Evolutionary conservation across 2,888 invertebrate genomes (phyloP), one percentile per base, ranked within the genome.

Genomic region (Platyscelio sp.): DNA sequence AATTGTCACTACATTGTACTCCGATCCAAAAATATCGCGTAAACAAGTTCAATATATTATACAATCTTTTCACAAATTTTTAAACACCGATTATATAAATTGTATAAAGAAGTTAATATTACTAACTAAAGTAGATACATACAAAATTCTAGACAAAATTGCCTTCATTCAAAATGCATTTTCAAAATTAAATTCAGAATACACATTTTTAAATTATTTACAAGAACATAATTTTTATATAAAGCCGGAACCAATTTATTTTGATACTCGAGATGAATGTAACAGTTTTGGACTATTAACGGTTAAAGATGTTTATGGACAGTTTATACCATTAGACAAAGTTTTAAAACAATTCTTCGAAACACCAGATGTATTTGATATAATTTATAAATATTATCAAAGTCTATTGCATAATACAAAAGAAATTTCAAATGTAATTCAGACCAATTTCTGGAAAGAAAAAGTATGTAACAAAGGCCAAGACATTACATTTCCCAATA

Each of bases 81-180:
- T 70, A 70, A 70, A 70, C 29, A 56, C 27, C 27, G 40, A 70
- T 9, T 70, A 70, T 40, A 54, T 70, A 24, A 70, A 54, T 40
- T n/a, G 5, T 56, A 54, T 56, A 24, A 70, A 54, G 26, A 38
- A 15, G 11, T 33, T 29, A 22, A 56, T 51, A 20, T 18, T 18
- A 1, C 15, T 7, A 26, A 38, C 38, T 26, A 20, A 40, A 22
- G 26, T 56, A 54, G 40, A 38, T 13, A 56, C 54, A 40, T 15
- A 70, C n/a, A n/a, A 24, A 3, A 70, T 70, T 13, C 24, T 56
- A 33, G 33, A 70, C 18, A 70, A 70, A 40, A 56, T 70, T 56
- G 70, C 54, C 2, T 54, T 70, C 20, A 20, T 70, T 1, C 70
- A 70, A 70, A 70, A 70, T 27, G 3, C 20, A 26, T 24, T 70